Base-by-base conservation (phyloP, 2,113 vertebrate genomes). In the Ellobius talpinus region DNA sequence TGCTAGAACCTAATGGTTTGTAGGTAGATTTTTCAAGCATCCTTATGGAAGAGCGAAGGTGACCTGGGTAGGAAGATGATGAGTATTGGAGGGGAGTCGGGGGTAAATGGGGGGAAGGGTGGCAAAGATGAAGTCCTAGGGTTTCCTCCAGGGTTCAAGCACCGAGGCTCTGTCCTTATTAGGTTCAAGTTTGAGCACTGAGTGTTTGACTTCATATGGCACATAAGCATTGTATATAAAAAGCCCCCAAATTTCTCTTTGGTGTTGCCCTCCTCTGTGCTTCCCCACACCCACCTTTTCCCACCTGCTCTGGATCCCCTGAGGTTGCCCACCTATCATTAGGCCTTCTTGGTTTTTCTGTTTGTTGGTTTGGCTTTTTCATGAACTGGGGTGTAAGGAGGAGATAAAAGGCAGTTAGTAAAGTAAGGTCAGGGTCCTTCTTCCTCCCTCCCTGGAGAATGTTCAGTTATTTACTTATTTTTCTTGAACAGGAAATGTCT, bases 401-500 rank as follows among this genome's bases (percentile, higher is more conserved):
- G 72, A 1, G 23, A 81, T 86, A 24, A 29, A 24, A 68, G 11
- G 14, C 31, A 70, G 39, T 47, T 17, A 42, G 13, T 26, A 92
- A 24, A 77, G 24, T 76, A 17, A 92, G 45, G 24, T 9, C 11
- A 5, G 13, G 0, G 3, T 73, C 11, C 84, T 65, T 77, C 58
- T 72, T 87, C 42, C 8, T 5, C 90, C 19, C 87, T 90, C 87
- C 14, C 66, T 29, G 85, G 2, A 24, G 58, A 73, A 74, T 90
- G 68, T 73, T 90, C 14, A 93, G 66, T 12, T 88, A 73, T 85
- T 94, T 89, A 13, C 50, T 76, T 50, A 61, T 89, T 68, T 47
- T 77, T 77, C 23, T 70, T 5, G 47, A 61, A 97, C 87, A 85
- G 84, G 29, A 93, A 89, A 89, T 89, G 31, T 87, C 58, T 95